phyloP scores from a whole-genome alignment of 2,888 invertebrate genomes.

The Lagria hirta region DNA sequence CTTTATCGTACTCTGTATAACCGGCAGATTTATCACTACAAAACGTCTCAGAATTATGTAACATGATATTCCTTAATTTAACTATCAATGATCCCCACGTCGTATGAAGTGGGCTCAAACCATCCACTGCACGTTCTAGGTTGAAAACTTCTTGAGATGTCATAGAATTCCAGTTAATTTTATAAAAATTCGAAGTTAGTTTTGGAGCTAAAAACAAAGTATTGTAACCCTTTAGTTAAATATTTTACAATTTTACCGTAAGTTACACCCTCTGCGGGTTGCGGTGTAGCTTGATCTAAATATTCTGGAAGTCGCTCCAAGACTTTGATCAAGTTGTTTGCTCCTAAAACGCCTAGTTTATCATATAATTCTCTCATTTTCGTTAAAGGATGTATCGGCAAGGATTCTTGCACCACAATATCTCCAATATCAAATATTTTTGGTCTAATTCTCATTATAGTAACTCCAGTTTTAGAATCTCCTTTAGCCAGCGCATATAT shows the following conservation, averaged over 20 bases:
- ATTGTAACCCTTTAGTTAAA: slow-evolving; percentile 2
- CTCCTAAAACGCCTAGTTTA: slow-evolving; percentile 68
- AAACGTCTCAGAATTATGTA: slow-evolving; percentile 9
- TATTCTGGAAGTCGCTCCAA: slow-evolving; percentile 62
- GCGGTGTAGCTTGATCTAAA: slow-evolving; percentile 61
- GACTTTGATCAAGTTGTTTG: slow-evolving; percentile 65
- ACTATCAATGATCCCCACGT: slow-evolving; percentile 62
- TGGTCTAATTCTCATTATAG: slow-evolving; percentile 84
- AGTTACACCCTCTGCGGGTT: slow-evolving; percentile 63
- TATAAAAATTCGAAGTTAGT: slow-evolving; percentile 62
- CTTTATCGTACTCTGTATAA: slow-evolving; percentile 61
- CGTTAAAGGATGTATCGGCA: slow-evolving; percentile 60
- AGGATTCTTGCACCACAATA: slow-evolving; percentile 62
- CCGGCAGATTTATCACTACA: slow-evolving; percentile 52
- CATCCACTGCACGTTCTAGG: slow-evolving; percentile 68
- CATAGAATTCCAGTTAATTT: slow-evolving; percentile 68
- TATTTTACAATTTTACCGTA: slow-evolving; percentile 62
- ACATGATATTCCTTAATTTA: slow-evolving; percentile 60
- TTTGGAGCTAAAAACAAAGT: slow-evolving; percentile 68
- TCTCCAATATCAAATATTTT: slow-evolving; percentile 80
- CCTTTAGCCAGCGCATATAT: slow-evolving; percentile 82
- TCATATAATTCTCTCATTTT: slow-evolving; percentile 67
- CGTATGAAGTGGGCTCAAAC: slow-evolving; percentile 64
- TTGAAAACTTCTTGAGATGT: slow-evolving; percentile 67
- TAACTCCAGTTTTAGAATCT: slow-evolving; percentile 78